Evolutionary conservation across 2,113 vertebrate species (phyloP).

Genomic region (Triplophysa rosa): DNA sequence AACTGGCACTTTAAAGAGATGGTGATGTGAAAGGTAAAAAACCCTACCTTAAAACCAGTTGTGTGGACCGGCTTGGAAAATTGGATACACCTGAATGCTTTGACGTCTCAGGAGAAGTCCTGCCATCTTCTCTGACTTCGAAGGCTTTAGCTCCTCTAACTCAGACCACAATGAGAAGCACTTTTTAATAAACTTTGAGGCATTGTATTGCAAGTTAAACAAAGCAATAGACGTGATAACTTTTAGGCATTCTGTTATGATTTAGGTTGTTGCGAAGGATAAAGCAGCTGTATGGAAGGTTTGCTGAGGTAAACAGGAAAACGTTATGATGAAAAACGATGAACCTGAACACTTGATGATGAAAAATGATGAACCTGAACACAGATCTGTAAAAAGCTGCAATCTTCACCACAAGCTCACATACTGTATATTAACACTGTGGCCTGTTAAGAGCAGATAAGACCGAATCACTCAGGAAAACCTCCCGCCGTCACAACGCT

Average conservation of each 20-base stretch:
- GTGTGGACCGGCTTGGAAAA: slow-evolving; percentile 28
- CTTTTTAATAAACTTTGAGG: neutral
- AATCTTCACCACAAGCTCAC: slow-evolving; percentile 6
- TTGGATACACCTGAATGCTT: slow-evolving; percentile 37
- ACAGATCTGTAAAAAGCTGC: slow-evolving; percentile 26
- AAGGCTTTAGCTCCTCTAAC: slow-evolving; percentile 17
- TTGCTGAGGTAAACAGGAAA: slow-evolving; percentile 27
- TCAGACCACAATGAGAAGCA: neutral
- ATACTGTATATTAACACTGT: slow-evolving; percentile 22
- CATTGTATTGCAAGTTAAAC: neutral
- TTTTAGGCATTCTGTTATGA: neutral
- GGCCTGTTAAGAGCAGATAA: slow-evolving; percentile 44
- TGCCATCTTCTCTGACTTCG: slow-evolving; percentile 23
- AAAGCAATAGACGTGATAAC: neutral
- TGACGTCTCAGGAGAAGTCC: slow-evolving; percentile 10
- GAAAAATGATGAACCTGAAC: slow-evolving; percentile 11
- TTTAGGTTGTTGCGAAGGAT: neutral
- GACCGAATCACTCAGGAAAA: slow-evolving; percentile 20
- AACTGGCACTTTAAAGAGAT: slow-evolving; percentile 10
- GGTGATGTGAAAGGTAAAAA: neutral
- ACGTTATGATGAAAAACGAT: neutral
- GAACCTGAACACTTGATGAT: no score
- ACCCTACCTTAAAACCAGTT: neutral
- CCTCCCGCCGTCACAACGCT: slow-evolving; percentile 14
- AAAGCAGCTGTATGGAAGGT: neutral